Conservation (phyloP, 1,140 invertebrate species). For the Tenebrio molitor region DNA sequence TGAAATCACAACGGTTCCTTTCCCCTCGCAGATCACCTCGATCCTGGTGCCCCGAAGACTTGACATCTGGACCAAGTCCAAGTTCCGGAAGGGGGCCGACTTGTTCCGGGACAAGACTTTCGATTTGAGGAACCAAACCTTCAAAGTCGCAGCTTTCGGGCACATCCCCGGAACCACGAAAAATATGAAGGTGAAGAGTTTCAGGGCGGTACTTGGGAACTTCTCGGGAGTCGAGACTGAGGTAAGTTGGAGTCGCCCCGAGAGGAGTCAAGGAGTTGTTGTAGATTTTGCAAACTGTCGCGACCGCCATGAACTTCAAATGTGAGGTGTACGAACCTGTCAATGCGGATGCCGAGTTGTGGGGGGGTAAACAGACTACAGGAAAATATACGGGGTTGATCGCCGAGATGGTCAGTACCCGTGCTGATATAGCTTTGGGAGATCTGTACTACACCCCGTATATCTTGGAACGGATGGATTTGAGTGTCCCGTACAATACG, state of each 20-base stretch:
- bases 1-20: slow-evolving; percentile 79
- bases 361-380: slow-evolving; percentile 74
- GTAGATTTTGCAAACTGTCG: slow-evolving; percentile 77
- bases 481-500: slow-evolving; percentile 83
- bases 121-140: slow-evolving; percentile 69
- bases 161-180: slow-evolving; percentile 76
- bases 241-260: slow-evolving; percentile 64
- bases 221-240: slow-evolving; percentile 75
- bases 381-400: slow-evolving; percentile 77
- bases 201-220: slow-evolving; percentile 38
- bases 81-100: slow-evolving; percentile 69
- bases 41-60: slow-evolving; percentile 71
- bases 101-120: slow-evolving; percentile 74
- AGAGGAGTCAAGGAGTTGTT: slow-evolving; percentile 41
- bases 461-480: slow-evolving; percentile 78
- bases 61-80: slow-evolving; percentile 74
- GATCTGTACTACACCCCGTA: slow-evolving; percentile 81
- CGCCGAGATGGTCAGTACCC: slow-evolving; percentile 76
- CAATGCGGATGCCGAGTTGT: slow-evolving; percentile 72
- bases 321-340: slow-evolving; percentile 74
- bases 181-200: slow-evolving; percentile 58
- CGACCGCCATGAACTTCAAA: slow-evolving; percentile 78
- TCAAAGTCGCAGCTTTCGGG: slow-evolving; percentile 76
- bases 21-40: slow-evolving; percentile 71
- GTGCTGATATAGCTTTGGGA: slow-evolving; percentile 81